A percentile compares a stretch with the other conserved stretches of the same genome.
Conservation (phyloP, 2,113 vertebrate genomes). For the Mesocricetus auratus region DNA sequence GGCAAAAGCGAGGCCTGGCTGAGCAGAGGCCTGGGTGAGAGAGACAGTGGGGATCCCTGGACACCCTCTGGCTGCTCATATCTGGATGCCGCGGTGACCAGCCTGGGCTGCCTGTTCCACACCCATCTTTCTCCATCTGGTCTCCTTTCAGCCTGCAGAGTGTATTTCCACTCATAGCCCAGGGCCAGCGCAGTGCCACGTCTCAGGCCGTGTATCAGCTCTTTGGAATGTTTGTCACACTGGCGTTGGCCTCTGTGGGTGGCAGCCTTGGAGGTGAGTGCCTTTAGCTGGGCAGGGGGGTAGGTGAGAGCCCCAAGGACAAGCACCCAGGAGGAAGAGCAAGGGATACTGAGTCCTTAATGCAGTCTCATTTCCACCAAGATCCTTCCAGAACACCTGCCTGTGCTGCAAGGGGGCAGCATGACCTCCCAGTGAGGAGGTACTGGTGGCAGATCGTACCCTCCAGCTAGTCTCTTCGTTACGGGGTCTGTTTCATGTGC, state of each 20-base stretch:
- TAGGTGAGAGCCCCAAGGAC: not conserved
- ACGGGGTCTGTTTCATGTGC: not conserved
- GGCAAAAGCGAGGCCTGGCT: too few relatives aligned
- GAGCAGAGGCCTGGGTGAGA: not conserved
- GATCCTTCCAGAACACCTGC: not conserved
- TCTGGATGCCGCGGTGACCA: not conserved
- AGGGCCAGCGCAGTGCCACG: accelerated
- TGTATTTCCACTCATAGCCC: constrained; percentile 88
- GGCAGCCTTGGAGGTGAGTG: constrained; percentile 91
- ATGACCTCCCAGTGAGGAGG: not conserved
- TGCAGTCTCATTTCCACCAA: not conserved
- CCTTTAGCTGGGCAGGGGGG: not conserved
- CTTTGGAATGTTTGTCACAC: constrained; percentile 89
- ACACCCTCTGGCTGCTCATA: not conserved
- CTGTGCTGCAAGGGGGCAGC: not conserved
- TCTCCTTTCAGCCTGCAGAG: constrained; percentile 85
- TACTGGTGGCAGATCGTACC: not conserved
- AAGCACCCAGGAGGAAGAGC: not conserved
- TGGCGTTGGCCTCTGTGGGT: constrained; percentile 89
- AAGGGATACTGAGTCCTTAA: not conserved
- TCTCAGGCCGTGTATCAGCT: constrained; percentile 89
- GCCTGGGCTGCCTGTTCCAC: accelerated
- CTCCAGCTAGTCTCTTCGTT: not conserved
- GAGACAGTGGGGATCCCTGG: not conserved
- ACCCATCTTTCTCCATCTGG: accelerated